phyloP scores from a whole-genome alignment of 2,113 vertebrate species.

The Pygoscelis antarcticus region DNA sequence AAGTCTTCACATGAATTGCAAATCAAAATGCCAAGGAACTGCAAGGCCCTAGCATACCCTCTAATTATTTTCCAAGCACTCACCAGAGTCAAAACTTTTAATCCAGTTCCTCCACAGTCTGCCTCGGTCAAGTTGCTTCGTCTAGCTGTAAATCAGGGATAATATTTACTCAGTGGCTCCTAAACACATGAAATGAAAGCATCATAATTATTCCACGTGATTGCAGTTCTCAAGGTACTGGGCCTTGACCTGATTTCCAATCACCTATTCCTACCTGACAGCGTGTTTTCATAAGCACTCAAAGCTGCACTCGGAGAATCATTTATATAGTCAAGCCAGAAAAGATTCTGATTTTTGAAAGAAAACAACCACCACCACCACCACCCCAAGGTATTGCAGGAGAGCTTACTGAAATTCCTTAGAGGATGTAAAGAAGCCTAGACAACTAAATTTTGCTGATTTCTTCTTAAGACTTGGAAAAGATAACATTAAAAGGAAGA shows the following conservation, averaged over 20 bases:
- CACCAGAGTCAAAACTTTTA: neutral
- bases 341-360: neutral
- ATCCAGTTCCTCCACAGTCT: neutral
- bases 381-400: neutral
- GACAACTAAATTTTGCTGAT: neutral
- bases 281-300: neutral
- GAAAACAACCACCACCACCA: neutral
- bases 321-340: neutral
- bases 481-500: neutral
- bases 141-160: neutral
- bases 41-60: neutral
- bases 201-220: neutral
- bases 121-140: neutral
- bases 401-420: neutral
- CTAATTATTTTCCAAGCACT: neutral
- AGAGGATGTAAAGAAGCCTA: neutral
- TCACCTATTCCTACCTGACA: neutral
- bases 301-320: neutral
- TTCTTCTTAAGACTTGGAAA: neutral
- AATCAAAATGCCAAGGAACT: neutral
- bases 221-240: neutral
- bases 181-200: neutral
- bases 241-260: neutral
- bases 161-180: neutral
- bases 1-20: neutral